phyloP scores from a whole-genome alignment of 2,888 invertebrate species.

The Cosmia pyralina region DNA sequence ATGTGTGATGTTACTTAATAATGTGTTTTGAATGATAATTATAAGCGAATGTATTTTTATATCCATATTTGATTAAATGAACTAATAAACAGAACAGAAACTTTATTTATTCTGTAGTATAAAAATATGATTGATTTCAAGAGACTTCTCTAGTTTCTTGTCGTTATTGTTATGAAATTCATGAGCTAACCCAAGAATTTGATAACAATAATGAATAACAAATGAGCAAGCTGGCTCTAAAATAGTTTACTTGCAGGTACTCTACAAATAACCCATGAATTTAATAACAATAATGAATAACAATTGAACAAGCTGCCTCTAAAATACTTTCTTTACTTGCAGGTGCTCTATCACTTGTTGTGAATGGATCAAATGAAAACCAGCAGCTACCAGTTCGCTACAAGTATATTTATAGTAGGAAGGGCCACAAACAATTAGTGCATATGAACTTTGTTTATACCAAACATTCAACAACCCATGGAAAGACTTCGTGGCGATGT shows the following conservation, averaged over 20 bases:
- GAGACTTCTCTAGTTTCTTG: background rate
- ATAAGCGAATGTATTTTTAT: conserved; percentile 79
- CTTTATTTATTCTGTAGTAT: conserved; percentile 26
- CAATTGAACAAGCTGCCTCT: background rate
- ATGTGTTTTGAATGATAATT: conserved; percentile 71
- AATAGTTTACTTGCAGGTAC: conserved; percentile 79
- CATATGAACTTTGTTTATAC: conserved; percentile 89
- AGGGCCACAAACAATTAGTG: conserved; percentile 89
- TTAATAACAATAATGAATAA: background rate
- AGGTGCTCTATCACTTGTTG: conserved; percentile 87
- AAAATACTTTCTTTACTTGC: conserved; percentile 63
- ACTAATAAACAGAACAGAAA: conserved; percentile 56
- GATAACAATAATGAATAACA: background rate
- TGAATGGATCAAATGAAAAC: conserved; percentile 83
- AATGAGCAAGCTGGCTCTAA: conserved; percentile 1
- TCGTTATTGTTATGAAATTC: background rate
- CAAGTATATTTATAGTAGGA: conserved; percentile 89
- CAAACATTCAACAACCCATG: conserved; percentile 88
- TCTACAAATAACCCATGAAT: conserved; percentile 64
- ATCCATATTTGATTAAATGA: conserved; percentile 75
- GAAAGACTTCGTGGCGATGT: conserved; percentile 89
- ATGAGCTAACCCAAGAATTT: background rate
- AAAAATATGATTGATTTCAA: background rate
- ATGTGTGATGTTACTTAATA: conserved; percentile 73
- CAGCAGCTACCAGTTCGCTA: conserved; percentile 83